Conservation (phyloP, 2,113 vertebrate species). For the Mormyrus lacerda region DNA sequence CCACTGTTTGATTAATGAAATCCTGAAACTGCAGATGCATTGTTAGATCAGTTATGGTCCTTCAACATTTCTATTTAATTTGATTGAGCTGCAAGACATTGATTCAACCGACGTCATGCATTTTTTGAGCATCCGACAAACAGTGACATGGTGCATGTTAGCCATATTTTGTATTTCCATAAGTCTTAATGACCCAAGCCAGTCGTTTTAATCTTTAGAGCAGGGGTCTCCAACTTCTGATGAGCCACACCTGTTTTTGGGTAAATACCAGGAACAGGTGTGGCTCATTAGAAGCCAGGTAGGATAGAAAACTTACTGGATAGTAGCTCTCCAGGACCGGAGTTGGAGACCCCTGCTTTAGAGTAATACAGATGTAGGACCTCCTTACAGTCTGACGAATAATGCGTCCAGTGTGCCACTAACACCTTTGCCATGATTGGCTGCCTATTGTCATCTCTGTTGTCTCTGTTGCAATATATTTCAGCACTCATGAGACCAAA, state of each 20-base stretch:
- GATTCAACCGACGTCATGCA: background rate
- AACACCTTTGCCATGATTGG: background rate
- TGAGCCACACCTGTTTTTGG: no score
- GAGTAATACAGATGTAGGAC: background rate
- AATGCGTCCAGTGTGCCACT: no score
- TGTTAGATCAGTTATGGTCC: background rate
- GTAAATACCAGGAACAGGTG: no score
- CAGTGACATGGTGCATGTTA: background rate
- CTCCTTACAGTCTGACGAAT: background rate
- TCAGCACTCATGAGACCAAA: background rate
- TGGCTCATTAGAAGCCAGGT: no score
- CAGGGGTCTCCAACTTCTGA: no score
- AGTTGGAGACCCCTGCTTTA: no score
- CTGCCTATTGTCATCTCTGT: background rate
- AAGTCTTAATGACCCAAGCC: background rate
- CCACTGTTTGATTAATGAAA: background rate
- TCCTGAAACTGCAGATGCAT: background rate
- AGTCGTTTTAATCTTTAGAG: background rate
- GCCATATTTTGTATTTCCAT: background rate
- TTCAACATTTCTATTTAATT: background rate
- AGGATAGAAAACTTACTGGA: no score
- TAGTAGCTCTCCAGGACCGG: no score
- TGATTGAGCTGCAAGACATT: background rate
- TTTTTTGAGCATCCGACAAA: background rate
- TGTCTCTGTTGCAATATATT: background rate